phyloP scores from a whole-genome alignment of 2,888 invertebrate species.

The Abrostola triplasia region DNA sequence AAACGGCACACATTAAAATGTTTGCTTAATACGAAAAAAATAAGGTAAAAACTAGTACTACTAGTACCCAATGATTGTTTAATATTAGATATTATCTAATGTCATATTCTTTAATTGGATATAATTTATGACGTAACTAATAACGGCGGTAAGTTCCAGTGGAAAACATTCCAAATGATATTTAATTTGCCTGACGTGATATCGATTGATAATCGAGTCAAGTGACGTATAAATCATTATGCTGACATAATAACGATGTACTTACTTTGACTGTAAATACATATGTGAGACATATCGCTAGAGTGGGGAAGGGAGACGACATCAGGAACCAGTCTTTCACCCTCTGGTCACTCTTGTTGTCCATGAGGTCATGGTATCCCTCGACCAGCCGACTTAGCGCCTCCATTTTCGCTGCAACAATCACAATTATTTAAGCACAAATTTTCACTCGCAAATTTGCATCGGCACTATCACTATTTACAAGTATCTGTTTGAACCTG shows the following conservation, averaged over 20 bases:
- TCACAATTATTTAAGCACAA: conserved; percentile 41
- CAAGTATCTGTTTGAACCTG: conserved; percentile 34
- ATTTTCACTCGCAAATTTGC: conserved; percentile 16
- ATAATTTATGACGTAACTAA: conserved; percentile 44
- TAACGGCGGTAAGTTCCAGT: conserved; percentile 56
- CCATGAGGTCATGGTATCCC: conserved; percentile 93
- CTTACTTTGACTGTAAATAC: conserved; percentile 92
- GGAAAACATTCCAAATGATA: conserved; percentile 61
- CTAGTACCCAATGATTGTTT: not conserved
- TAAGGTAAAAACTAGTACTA: not conserved
- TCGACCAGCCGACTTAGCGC: conserved; percentile 88
- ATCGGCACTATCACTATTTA: conserved; percentile 35
- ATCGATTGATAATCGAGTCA: conserved; percentile 51
- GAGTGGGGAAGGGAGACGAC: conserved; percentile 94
- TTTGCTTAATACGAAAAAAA: not conserved
- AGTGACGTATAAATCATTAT: conserved; percentile 41
- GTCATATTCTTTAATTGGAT: conserved; percentile 30
- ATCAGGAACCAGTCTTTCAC: conserved; percentile 94
- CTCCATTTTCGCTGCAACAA: conserved; percentile 89
- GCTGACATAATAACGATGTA: conserved; percentile 30
- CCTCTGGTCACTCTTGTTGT: conserved; percentile 94
- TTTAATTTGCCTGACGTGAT: conserved; percentile 55
- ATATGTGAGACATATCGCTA: conserved; percentile 92
- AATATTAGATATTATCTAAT: conserved; percentile 19
- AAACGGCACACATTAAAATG: conserved; percentile 18